Evolutionary conservation across 2,888 invertebrate genomes (phyloP), one percentile per base, ranked within the genome.

Genomic region (Drosophila hamatofila): DNA sequence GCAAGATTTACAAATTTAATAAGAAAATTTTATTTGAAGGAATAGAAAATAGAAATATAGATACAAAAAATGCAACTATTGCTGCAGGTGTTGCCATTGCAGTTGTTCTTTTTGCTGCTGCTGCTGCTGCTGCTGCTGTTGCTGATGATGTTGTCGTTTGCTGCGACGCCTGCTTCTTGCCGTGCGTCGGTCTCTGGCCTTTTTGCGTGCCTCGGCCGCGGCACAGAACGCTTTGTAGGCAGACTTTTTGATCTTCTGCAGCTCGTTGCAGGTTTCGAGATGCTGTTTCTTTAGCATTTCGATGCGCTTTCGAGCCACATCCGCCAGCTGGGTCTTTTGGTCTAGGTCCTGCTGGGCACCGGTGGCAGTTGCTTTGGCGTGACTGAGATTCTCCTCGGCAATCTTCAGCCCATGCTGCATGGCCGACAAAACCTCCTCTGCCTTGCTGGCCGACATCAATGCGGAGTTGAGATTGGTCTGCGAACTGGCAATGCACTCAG

Each of bases 181-280:
- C 25, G 6, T 14, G 12, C 85, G 55, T 23, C 52, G 63, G 16
- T 76, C 77, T 7, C 73, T 58, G 9, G 88, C 91, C 69, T 90
- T 92, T 1, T 94, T 94, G 73, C 95, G 95, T 1, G 96, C 96
- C n/a, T 95, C 95, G 21, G 94, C 94, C 0, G 96, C 96, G 0
- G 96, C 94, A 71, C 95, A 94, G 30, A 94, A 95, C 0, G 96
- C 96, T 67, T 94, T 94, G 61, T 95, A 94, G 0, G 96, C 96
- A 0, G 96, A 95, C 70, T 95, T 94, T 81, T 95, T 96, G 0
- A 96, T 96, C n/a, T 94, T 95, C 0, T 94, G 92, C 56, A 95
- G 94, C 77, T 96, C 96, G 0, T 93, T 92, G 69, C 95, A 94
- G 0, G 95, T 95, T n/a, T 93, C 93, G 80, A 94, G 94, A 44